Conservation (phyloP, 2,888 invertebrate genomes). For the Orthosia incerta region DNA sequence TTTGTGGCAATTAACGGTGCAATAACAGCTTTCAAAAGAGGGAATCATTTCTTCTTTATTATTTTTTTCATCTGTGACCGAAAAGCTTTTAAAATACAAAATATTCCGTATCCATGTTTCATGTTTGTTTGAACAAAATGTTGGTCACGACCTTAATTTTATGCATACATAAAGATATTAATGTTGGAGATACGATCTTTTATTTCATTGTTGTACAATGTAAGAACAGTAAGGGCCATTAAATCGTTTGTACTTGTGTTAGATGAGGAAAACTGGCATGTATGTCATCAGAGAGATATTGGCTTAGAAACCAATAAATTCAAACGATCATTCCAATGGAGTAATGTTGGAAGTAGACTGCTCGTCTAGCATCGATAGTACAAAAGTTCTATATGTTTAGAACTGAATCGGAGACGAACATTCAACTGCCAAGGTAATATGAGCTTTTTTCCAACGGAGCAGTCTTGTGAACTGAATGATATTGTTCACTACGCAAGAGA, state of each 20-base stretch:
- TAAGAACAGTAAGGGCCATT: slow-evolving; percentile 31
- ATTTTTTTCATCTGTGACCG: slow-evolving; percentile 36
- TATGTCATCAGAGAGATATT: slow-evolving; percentile 2
- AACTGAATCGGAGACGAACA: slow-evolving; percentile 3
- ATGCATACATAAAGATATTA: slow-evolving; percentile 48
- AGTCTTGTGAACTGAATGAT: slow-evolving; percentile 16
- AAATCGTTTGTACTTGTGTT: slow-evolving; percentile 35
- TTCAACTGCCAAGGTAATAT: slow-evolving; percentile 16
- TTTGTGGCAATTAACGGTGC: slow-evolving; percentile 45
- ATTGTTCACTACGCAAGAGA: slow-evolving; percentile 25
- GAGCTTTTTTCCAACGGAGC: slow-evolving; percentile 32
- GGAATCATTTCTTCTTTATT: slow-evolving; percentile 12
- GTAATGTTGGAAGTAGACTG: slow-evolving; percentile 16
- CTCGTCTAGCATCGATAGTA: background rate
- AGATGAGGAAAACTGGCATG: slow-evolving; percentile 4
- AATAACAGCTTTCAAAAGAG: slow-evolving; percentile 38
- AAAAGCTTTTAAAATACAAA: slow-evolving; percentile 47
- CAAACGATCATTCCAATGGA: background rate
- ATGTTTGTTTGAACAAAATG: slow-evolving; percentile 29
- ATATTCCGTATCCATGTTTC: slow-evolving; percentile 38
- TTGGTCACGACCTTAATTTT: slow-evolving; percentile 49
- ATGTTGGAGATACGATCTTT: slow-evolving; percentile 46
- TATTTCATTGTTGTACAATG: slow-evolving; percentile 38
- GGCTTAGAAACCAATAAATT: slow-evolving; percentile 20
- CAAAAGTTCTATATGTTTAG: slow-evolving; percentile 7